Conservation (phyloP, 2,888 invertebrate species). For the Volucella inflata region DNA sequence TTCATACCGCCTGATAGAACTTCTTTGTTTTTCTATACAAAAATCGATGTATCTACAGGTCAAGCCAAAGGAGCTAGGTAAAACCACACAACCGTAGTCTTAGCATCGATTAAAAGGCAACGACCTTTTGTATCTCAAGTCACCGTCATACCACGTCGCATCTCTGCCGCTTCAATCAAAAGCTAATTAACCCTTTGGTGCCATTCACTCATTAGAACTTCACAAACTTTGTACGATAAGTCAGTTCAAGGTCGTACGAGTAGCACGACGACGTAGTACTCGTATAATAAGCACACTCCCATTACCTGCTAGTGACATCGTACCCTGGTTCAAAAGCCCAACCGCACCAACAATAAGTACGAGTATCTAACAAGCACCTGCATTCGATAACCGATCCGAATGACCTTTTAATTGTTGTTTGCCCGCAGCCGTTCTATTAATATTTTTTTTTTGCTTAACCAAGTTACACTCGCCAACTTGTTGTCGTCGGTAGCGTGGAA, state of each 20-base stretch:
- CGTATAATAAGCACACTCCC: background rate
- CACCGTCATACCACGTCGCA: background rate
- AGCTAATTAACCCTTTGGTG: slow-evolving; percentile 10
- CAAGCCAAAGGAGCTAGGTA: too few species aligned
- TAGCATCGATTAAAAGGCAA: background rate
- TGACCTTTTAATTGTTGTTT: slow-evolving; percentile 42
- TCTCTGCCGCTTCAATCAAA: slow-evolving; percentile 15
- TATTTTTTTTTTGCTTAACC: background rate
- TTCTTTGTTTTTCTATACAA: too few species aligned
- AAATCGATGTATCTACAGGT: too few species aligned
- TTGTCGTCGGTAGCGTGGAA: slow-evolving; percentile 1
- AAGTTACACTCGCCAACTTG: background rate
- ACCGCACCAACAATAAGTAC: background rate
- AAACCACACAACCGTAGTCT: too few species aligned
- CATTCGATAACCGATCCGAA: slow-evolving; percentile 5
- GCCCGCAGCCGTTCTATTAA: slow-evolving; percentile 8
- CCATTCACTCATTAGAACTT: background rate
- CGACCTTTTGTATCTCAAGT: slow-evolving; percentile 1
- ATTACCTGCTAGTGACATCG: background rate
- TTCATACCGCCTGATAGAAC: too few species aligned
- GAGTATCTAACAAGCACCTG: slow-evolving; percentile 18
- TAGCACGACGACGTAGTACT: background rate
- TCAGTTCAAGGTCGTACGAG: slow-evolving; percentile 33
- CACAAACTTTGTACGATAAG: background rate
- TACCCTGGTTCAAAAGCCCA: background rate